Base-by-base conservation (phyloP, 2,888 invertebrate genomes). In the Aporophyla nigra region DNA sequence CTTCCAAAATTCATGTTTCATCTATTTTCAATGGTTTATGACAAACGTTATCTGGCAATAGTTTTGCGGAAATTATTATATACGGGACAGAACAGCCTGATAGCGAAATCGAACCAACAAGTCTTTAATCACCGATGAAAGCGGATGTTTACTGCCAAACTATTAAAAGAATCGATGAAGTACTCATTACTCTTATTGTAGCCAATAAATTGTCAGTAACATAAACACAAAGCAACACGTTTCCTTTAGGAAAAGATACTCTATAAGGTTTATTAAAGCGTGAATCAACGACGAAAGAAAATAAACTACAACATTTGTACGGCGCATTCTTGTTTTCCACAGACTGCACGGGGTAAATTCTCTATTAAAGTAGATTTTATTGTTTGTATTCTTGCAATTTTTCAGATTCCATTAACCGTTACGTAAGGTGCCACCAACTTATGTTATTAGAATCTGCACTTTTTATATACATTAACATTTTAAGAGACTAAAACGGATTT, bases 191-290 rank as follows among this genome's bases (percentile, higher is more conserved):
- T 84, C 65, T 65, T 80, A 84, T 61, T 84, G 81, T 66, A 69
- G 69, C 61, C 84, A 84, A 84, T 84, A 68, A 84, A 58, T 80
- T 74, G 67, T 51, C 56, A 58, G 68, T 58, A 84, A 73, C 54
- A 68, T n/a, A 65, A 71, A 59, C 46, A 82, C 70, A 71, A 84
- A 80, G 81, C 70, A 80, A 80, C 81, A 80, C 49, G 74, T 80
- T 80, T 63, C 58, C 74, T 71, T 74, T 70, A 63, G 58, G 69
- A 84, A 79, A 71, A 78, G 65, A 84, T 84, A 80, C 73, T 69
- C 46, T 73, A 67, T 73, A 70, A 70, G 80, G 80, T 82, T 78
- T 71, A 80, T 62, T 70, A 69, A 84, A 82, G 66, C 80, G 80
- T 65, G 80, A 79, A 80, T 69, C 66, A 73, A 65, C 46, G 65